Percentiles rank a stretch among this genome's conserved stretches.
Conservation (phyloP, 2,888 invertebrate species). For the Odontocolon sp. region DNA sequence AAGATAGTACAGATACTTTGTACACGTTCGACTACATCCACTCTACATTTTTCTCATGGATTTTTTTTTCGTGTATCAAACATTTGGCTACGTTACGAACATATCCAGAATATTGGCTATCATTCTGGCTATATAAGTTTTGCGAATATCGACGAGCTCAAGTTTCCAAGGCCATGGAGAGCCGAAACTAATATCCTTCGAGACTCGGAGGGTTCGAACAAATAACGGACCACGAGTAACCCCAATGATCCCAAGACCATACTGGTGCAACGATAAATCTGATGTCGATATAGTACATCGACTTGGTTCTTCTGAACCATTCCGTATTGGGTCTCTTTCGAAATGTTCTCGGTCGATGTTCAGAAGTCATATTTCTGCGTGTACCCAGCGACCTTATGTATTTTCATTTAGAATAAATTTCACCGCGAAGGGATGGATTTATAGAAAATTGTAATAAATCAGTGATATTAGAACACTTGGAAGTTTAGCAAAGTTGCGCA, state of each 20-base stretch:
- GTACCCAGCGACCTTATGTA: no score
- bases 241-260: constrained; percentile 44
- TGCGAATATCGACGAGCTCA: constrained; percentile 38
- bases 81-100: not conserved
- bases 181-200: constrained; percentile 54
- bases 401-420: constrained; percentile 31
- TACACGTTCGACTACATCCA: not conserved
- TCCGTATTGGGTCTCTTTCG: not conserved
- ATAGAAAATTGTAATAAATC: not conserved
- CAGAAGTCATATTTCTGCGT: no score
- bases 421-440: not conserved
- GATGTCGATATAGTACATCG: constrained; percentile 32
- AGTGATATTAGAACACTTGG: not conserved
- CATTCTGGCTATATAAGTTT: constrained; percentile 22
- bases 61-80: not conserved
- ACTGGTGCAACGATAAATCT: constrained; percentile 48
- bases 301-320: constrained; percentile 9
- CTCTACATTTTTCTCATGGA: not conserved
- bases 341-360: constrained; percentile 16
- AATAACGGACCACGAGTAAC: constrained; percentile 35
- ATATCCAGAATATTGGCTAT: not conserved
- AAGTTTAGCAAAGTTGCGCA: constrained; percentile 1
- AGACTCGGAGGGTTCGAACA: constrained; percentile 14
- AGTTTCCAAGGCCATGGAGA: constrained; percentile 3
- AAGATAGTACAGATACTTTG: constrained; percentile 16